Conservation (phyloP, 2,797 vertebrate species). For the Odontamblyopus rebecca region DNA sequence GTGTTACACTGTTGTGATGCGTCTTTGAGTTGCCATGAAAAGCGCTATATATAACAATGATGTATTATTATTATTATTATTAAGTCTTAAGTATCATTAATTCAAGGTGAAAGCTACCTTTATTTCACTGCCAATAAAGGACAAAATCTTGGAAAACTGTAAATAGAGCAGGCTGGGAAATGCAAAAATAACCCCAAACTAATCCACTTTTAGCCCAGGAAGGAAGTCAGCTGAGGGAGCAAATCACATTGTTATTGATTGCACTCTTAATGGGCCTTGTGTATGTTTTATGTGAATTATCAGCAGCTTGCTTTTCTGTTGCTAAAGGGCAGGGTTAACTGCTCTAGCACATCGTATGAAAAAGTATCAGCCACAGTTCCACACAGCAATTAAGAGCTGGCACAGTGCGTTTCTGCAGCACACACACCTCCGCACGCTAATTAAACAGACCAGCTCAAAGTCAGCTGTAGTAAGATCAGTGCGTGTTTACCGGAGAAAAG, state of each 20-base stretch:
- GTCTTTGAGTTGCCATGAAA: too few relatives aligned
- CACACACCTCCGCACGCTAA: slow-evolving; percentile 29
- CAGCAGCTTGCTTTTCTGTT: slow-evolving; percentile 36
- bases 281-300: slow-evolving; percentile 39
- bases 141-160: background rate
- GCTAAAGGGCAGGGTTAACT: slow-evolving; percentile 51
- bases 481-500: slow-evolving; percentile 28
- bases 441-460: slow-evolving; percentile 57
- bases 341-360: slow-evolving; percentile 35
- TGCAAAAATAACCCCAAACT: background rate
- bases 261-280: slow-evolving; percentile 36
- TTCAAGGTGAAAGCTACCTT: background rate
- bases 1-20: too few relatives aligned
- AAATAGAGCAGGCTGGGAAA: background rate
- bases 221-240: slow-evolving; percentile 27
- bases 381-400: slow-evolving; percentile 54
- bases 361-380: slow-evolving; percentile 40
- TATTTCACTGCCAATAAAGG: background rate
- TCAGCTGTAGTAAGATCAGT: slow-evolving; percentile 43
- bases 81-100: background rate
- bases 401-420: slow-evolving; percentile 28
- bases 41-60: too few relatives aligned
- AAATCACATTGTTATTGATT: slow-evolving; percentile 50
- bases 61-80: too few relatives aligned
- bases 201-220: slow-evolving; percentile 13